phyloP scores from a whole-genome alignment of 1,140 invertebrate species.

The Drosophila takahashii region DNA sequence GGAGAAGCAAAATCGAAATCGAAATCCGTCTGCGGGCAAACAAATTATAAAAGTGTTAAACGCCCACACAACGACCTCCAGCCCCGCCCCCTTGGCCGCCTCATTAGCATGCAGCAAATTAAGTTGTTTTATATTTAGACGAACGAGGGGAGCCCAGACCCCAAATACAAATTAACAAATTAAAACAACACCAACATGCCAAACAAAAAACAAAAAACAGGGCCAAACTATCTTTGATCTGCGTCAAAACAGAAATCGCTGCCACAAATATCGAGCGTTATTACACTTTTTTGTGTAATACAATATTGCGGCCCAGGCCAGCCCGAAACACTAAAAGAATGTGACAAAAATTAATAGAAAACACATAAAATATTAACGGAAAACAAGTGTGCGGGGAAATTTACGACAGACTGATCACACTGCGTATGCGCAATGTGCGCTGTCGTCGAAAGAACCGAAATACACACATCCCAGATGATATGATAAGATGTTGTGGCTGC shows the following conservation, averaged over 20 bases:
- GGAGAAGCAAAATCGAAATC: background rate
- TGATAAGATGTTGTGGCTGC: constrained; percentile 11
- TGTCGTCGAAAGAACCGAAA: constrained; percentile 1
- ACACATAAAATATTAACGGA: constrained; percentile 72
- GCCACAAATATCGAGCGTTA: constrained; percentile 51
- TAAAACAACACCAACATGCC: constrained; percentile 42
- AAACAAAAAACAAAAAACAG: constrained; percentile 16
- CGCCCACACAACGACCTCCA: constrained; percentile 57
- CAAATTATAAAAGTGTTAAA: constrained; percentile 76
- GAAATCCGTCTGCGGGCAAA: constrained; percentile 38
- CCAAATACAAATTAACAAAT: constrained; percentile 77
- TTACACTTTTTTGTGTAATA: constrained; percentile 63
- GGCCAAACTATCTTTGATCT: constrained; percentile 71
- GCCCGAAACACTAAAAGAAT: constrained; percentile 23
- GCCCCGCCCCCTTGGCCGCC: constrained; percentile 7
- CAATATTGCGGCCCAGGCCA: constrained; percentile 43
- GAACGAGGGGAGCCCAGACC: constrained; percentile 8
- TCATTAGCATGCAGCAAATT: constrained; percentile 80
- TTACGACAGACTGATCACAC: constrained; percentile 43
- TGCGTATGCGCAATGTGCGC: constrained; percentile 65
- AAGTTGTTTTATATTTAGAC: constrained; percentile 77
- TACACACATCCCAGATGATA: background rate
- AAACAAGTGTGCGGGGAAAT: constrained; percentile 27
- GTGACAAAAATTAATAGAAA: constrained; percentile 80
- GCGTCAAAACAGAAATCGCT: constrained; percentile 72